Conservation (phyloP, 2,888 invertebrate genomes). For the Pandemis heparana region DNA sequence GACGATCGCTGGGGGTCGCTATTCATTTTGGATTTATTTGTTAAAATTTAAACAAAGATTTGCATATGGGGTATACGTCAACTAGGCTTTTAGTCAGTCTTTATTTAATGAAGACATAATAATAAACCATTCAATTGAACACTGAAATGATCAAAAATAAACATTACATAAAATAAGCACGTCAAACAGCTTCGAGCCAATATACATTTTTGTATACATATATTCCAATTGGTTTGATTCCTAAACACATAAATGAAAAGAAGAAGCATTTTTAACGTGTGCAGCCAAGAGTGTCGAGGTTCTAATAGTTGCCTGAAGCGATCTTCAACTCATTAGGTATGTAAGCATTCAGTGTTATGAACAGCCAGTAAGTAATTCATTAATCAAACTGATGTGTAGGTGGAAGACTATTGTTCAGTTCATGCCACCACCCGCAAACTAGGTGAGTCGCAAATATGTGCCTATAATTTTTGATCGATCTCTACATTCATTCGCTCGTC, state of each 20-base stretch:
- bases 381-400: conserved; percentile 63
- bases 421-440: conserved; percentile 61
- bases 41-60: conserved; percentile 5
- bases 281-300: conserved; percentile 84
- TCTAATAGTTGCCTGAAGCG: conserved; percentile 83
- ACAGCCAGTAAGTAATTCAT: conserved; percentile 75
- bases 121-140: conserved; percentile 81
- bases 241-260: conserved; percentile 83
- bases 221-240: conserved; percentile 71
- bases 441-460: conserved; percentile 58
- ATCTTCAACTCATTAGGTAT: conserved; percentile 72
- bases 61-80: conserved; percentile 10
- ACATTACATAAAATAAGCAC: conserved; percentile 84
- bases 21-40: neutral
- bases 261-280: conserved; percentile 81
- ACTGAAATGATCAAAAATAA: conserved; percentile 74
- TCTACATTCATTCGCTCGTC: conserved; percentile 62
- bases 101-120: conserved; percentile 52
- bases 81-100: conserved; percentile 13
- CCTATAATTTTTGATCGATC: conserved; percentile 49
- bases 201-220: conserved; percentile 78
- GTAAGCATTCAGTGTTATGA: conserved; percentile 84
- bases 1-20: conserved; percentile 2
- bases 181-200: conserved; percentile 84
- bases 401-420: conserved; percentile 65